A percentile compares a stretch with the other conserved stretches of the same genome.
Conservation (phyloP, 1,140 invertebrate species). For the Plodia interpunctella region DNA sequence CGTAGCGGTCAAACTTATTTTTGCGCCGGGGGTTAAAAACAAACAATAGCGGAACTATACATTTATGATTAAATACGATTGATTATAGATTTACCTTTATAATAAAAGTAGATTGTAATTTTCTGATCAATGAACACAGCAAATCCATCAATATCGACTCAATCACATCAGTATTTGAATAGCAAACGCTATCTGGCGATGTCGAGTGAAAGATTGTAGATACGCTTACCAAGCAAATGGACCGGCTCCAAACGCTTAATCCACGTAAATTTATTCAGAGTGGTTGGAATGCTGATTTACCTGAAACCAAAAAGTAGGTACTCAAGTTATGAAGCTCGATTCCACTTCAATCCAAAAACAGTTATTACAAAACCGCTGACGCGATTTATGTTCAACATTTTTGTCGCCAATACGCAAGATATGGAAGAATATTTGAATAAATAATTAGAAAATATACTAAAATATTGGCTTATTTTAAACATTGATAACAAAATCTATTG, state of each 20-base stretch:
- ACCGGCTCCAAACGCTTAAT: not conserved
- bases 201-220: constrained; percentile 10
- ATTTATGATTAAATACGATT: too few relatives aligned
- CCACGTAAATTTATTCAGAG: constrained; percentile 9
- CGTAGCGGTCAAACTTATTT: too few relatives aligned
- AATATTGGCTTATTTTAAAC: too few relatives aligned
- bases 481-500: too few relatives aligned
- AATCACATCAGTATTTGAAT: constrained; percentile 2
- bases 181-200: not conserved
- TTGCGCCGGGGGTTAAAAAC: too few relatives aligned
- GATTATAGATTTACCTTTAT: too few relatives aligned
- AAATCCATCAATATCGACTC: not conserved
- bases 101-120: too few relatives aligned
- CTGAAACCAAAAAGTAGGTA: not conserved
- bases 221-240: constrained; percentile 3
- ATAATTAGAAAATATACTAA: too few relatives aligned
- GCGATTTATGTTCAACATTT: not conserved
- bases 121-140: too few relatives aligned
- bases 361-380: not conserved
- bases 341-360: not conserved
- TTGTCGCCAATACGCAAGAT: not conserved
- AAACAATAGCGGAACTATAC: too few relatives aligned
- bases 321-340: not conserved
- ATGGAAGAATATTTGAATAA: too few relatives aligned
- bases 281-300: constrained; percentile 1